These are phyloP conservation scores for Acanthacorydalis orientalis DNA, from an alignment of 2,888 invertebrate genomes.

Conservation along the genomic window DNA sequence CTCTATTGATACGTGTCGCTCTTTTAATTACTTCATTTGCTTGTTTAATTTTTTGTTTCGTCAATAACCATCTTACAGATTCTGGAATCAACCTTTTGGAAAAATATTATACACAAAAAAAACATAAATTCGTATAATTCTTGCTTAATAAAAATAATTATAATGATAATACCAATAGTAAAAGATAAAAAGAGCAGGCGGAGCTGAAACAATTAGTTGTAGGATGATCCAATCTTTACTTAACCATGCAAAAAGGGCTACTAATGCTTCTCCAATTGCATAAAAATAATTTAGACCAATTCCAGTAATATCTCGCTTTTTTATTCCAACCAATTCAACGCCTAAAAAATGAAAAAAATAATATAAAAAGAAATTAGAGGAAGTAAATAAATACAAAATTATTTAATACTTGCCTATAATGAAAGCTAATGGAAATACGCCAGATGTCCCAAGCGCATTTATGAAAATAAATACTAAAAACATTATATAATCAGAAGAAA, in stretches of 20 bases:
- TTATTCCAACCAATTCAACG: conserved; percentile 46
- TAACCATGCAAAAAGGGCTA: conserved; percentile 41
- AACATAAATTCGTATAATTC: background rate
- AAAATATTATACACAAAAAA: conserved; percentile 2
- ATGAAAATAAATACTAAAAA: conserved; percentile 35
- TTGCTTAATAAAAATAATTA: conserved; percentile 7
- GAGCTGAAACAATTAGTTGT: conserved; percentile 39
- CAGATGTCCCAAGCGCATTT: conserved; percentile 42
- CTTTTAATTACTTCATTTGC: conserved; percentile 35
- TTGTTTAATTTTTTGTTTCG: conserved; percentile 32
- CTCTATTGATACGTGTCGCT: conserved; percentile 37
- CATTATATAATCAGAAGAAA: conserved; percentile 32
- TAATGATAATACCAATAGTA: conserved; percentile 35
- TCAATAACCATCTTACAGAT: conserved; percentile 47
- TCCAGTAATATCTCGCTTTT: conserved; percentile 41
- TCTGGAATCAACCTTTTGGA: conserved; percentile 41
- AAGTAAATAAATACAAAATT: background rate
- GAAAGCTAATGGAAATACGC: conserved; percentile 41
- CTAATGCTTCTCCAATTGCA: conserved; percentile 42
- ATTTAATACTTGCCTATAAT: conserved; percentile 28
- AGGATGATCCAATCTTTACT: conserved; percentile 38
- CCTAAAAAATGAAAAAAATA: conserved; percentile 22
- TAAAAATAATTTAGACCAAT: conserved; percentile 45
- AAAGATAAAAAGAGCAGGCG: conserved; percentile 36
- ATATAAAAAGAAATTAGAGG: too few relatives aligned